Conservation (phyloP, 2,113 vertebrate species). For the Proterorhinus semilunaris region DNA sequence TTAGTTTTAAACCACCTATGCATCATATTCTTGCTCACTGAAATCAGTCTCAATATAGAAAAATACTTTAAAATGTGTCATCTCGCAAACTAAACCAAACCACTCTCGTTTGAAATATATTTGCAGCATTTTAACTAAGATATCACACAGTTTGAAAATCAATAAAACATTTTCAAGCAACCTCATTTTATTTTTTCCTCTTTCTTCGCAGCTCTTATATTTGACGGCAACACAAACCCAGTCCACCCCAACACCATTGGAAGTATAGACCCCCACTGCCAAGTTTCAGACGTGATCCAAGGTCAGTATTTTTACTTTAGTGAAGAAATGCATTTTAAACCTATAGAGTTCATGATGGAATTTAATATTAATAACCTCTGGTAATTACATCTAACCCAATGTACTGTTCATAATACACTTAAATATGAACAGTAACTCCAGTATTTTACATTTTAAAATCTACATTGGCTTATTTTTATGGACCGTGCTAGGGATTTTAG, state of each 20-base stretch:
- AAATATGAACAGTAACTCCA: too few relatives aligned
- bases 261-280: slow-evolving; percentile 88
- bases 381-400: too few relatives aligned
- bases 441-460: too few relatives aligned
- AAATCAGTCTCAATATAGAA: not conserved
- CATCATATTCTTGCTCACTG: not conserved
- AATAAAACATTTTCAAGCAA: not conserved
- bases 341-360: too few relatives aligned
- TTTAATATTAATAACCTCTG: too few relatives aligned
- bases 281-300: slow-evolving; percentile 83
- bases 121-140: not conserved
- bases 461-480: too few relatives aligned
- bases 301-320: slow-evolving; percentile 63
- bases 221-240: slow-evolving; percentile 87
- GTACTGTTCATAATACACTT: too few relatives aligned
- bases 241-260: slow-evolving; percentile 92
- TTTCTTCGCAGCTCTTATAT: slow-evolving; percentile 80
- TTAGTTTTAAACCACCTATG: not conserved
- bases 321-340: too few relatives aligned
- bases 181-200: not conserved
- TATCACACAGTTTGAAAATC: not conserved
- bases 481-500: too few relatives aligned
- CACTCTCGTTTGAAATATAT: too few relatives aligned
- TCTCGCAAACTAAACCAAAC: not conserved
- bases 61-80: not conserved